A percentile compares a stretch with the other conserved stretches of the same genome.
Conservation (phyloP, 2,888 invertebrate genomes). For the Drosophila gaucha region DNA sequence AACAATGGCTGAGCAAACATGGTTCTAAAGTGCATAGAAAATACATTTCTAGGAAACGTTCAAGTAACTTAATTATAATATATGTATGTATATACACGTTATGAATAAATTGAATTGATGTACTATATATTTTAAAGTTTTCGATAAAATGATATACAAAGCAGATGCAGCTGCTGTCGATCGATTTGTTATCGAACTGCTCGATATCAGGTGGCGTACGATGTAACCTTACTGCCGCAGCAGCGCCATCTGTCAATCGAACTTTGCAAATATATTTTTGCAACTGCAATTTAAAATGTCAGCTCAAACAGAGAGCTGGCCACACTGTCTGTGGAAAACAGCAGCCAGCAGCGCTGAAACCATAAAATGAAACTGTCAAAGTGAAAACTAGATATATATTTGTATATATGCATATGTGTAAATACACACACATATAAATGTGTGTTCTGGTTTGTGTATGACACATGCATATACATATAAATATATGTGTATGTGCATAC, state of each 20-base stretch:
- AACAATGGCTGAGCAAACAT: neutral
- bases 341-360: constrained; percentile 4
- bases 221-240: neutral
- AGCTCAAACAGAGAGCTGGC: neutral
- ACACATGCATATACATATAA: neutral
- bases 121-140: no score
- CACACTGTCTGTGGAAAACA: constrained; percentile 3
- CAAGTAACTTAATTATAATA: no score
- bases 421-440: neutral
- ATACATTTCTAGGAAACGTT: no score
- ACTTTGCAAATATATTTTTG: neutral
- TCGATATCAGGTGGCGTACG: neutral
- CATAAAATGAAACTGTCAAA: constrained; percentile 17
- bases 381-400: neutral
- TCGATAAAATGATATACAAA: neutral
- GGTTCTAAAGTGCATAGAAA: neutral
- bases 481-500: neutral
- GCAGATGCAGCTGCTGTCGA: neutral
- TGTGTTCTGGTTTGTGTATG: neutral
- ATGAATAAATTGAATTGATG: neutral
- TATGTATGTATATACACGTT: no score
- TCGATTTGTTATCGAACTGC: neutral
- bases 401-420: neutral
- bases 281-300: neutral
- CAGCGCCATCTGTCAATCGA: constrained; percentile 1